Percentiles rank a stretch among this genome's conserved stretches.
Conservation (phyloP, 2,113 vertebrate species). For the Aspidoscelis tigris region DNA sequence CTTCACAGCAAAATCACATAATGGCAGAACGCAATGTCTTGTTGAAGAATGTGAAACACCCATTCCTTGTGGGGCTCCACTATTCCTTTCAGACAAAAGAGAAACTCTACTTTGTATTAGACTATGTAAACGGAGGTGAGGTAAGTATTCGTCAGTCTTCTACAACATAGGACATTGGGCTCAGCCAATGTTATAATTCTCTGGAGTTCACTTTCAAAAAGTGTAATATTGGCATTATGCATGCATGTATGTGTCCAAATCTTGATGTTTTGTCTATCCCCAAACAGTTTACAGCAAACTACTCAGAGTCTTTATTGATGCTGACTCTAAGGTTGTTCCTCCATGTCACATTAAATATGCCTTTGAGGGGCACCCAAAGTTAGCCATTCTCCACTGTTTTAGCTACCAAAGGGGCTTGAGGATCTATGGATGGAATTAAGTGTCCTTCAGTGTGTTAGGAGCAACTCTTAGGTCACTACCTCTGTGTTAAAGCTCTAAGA, state of each 20-base stretch:
- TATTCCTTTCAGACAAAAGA: slow-evolving; percentile 97
- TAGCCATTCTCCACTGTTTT: too few relatives aligned
- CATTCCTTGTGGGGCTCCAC: slow-evolving; percentile 94
- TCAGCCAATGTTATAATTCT: not conserved
- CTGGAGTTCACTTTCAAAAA: not conserved
- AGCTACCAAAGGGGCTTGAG: too few relatives aligned
- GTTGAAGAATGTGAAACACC: slow-evolving; percentile 93
- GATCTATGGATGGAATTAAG: too few relatives aligned
- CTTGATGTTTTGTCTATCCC: too few relatives aligned
- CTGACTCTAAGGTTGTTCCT: too few relatives aligned
- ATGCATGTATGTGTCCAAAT: not conserved
- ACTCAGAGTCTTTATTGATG: too few relatives aligned
- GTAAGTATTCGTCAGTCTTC: slow-evolving; percentile 67
- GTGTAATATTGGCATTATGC: not conserved
- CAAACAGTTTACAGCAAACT: too few relatives aligned
- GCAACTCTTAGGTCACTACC: too few relatives aligned
- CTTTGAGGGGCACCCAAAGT: too few relatives aligned
- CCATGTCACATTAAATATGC: too few relatives aligned
- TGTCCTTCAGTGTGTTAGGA: too few relatives aligned
- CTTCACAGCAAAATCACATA: slow-evolving; percentile 91
- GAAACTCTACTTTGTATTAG: slow-evolving; percentile 98
- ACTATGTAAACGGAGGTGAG: slow-evolving; percentile 98
- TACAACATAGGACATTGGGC: not conserved
- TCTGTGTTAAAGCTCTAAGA: not conserved
- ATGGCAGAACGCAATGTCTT: slow-evolving; percentile 97